Evolutionary conservation across 1,140 invertebrate species (phyloP), one percentile per base, ranked within the genome.

Genomic region (Euwallacea fornicatus): DNA sequence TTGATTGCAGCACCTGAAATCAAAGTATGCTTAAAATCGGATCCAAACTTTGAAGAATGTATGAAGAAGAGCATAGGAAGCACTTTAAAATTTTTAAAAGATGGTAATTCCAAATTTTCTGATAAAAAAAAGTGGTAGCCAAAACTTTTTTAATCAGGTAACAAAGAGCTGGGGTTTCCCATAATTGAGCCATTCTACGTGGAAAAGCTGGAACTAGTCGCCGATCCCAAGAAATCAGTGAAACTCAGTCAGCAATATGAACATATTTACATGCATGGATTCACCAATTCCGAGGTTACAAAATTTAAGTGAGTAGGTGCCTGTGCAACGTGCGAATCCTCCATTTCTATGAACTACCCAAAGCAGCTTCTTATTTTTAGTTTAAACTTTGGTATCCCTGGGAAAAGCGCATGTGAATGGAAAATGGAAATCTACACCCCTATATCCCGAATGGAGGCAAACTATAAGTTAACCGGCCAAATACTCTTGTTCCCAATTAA

Each of bases 381-480:
- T 54, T 41, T 46, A 56, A 33, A 66, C 15, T n/a, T 6, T 55
- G 21, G 21, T 33, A 4, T 33, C 21, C 21, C 21, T 33, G 21
- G 21, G 4, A 33, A 33, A 33, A 33, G 1, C 4, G 1, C 21
- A 33, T 74, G 71, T 43, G 33, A 33, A 42, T 75, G 74, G 74
- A 44, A 64, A 21, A 16, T 72, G 7, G 64, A 72, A n/a, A 13
- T 66, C 13, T 42, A 41, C 47, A 66, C 55, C 10, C 69, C 69
- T n/a, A 3, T 15, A 7, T 60, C 66, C 7, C 9, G 59, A 61
- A 67, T 75, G 63, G 65, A 72, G 33, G 72, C 72, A n/a, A 65
- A 74, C 11, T 76, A 74, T 53, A 33, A 65, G 33, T 43, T 76
- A 7, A 71, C 54, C 21, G 76, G 76, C 6, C 72, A 76, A 59